Evolutionary conservation across 1,140 invertebrate genomes (phyloP).

Genomic region (Atta cephalotes): DNA sequence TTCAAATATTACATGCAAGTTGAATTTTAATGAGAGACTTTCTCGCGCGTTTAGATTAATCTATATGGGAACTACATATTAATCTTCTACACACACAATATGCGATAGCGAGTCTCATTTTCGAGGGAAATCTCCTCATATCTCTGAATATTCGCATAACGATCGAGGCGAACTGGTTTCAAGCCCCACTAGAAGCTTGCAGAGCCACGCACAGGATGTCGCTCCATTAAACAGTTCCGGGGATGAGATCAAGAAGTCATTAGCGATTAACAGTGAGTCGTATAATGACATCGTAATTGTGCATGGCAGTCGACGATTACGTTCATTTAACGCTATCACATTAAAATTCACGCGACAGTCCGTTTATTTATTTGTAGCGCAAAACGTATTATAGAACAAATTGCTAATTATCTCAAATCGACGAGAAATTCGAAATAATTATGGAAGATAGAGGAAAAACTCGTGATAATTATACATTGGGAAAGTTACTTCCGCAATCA

Average conservation of each 20-base stretch:
- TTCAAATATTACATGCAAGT: background rate
- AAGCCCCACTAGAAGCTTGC: constrained; percentile 66
- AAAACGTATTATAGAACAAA: background rate
- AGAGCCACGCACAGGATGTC: constrained; percentile 72
- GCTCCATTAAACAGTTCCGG: constrained; percentile 68
- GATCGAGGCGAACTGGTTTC: constrained; percentile 63
- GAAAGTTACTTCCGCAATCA: background rate
- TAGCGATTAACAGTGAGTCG: constrained; percentile 65
- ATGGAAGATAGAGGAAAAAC: background rate
- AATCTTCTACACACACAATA: constrained; percentile 50
- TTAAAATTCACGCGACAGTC: constrained; percentile 16
- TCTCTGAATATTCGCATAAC: constrained; percentile 61
- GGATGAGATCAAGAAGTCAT: constrained; percentile 67
- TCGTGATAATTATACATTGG: background rate
- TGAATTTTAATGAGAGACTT: constrained; percentile 15
- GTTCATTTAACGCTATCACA: constrained; percentile 23
- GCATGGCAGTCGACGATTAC: constrained; percentile 35
- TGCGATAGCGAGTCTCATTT: constrained; percentile 63
- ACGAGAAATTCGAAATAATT: background rate
- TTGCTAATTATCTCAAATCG: constrained; percentile 36
- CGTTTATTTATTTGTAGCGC: constrained; percentile 45
- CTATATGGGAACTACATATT: background rate
- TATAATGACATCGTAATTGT: constrained; percentile 70
- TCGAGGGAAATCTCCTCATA: constrained; percentile 47
- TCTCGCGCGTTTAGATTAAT: background rate